These are phyloP conservation scores for Delphinus delphis DNA, from an alignment of 2,113 vertebrate species.

Conservation along the genomic window DNA sequence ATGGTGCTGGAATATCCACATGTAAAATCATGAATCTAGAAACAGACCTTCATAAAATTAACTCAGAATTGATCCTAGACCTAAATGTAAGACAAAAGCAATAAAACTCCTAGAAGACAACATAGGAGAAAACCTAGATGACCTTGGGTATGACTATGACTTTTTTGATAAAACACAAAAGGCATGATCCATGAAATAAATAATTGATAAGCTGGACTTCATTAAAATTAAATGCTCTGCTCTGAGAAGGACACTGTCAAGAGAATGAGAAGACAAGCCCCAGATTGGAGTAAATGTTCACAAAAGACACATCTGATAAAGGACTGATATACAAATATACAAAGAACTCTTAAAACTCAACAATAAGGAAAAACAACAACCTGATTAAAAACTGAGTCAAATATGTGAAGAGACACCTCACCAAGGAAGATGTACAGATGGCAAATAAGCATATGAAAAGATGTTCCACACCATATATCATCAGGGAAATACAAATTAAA, in stretches of 20 bases:
- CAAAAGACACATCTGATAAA: neutral
- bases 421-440: neutral
- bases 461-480: neutral
- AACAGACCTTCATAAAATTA: neutral
- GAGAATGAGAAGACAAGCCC: neutral
- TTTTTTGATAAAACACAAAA: neutral
- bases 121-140: neutral
- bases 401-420: neutral
- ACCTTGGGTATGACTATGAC: neutral
- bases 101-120: neutral
- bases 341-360: neutral
- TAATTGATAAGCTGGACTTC: neutral
- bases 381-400: neutral
- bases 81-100: neutral
- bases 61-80: neutral
- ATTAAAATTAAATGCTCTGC: neutral
- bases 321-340: neutral
- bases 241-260: neutral
- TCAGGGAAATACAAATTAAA: neutral
- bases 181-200: neutral
- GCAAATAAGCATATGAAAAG: neutral
- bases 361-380: neutral
- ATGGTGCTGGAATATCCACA: neutral
- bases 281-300: neutral
- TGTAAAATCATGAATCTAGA: neutral